Evolutionary conservation across 2,113 vertebrate genomes (phyloP).

Genomic region (Rafetus swinhoei): DNA sequence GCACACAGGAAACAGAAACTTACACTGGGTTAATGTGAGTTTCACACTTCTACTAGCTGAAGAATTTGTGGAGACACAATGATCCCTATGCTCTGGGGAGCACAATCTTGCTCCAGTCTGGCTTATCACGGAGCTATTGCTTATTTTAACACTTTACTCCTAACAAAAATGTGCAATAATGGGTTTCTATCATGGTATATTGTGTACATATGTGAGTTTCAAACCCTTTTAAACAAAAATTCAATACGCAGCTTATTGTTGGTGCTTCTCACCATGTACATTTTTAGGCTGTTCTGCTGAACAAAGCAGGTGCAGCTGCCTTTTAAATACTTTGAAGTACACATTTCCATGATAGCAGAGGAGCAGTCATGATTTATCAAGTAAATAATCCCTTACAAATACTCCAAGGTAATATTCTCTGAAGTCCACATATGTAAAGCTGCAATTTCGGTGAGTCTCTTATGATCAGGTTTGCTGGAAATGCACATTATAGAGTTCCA

Average conservation of each 20-base stretch:
- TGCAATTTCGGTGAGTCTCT: not conserved
- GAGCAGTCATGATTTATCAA: not conserved
- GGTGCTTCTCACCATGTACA: not conserved
- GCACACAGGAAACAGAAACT: not conserved
- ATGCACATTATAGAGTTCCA: not conserved
- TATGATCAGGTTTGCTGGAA: not conserved
- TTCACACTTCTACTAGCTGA: not conserved
- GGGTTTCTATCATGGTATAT: not conserved
- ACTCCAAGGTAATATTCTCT: not conserved
- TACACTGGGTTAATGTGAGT: not conserved
- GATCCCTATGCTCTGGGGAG: not conserved
- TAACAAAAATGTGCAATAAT: not conserved
- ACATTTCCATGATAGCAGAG: not conserved
- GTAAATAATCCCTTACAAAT: not conserved
- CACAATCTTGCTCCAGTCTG: not conserved
- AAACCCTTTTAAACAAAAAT: not conserved
- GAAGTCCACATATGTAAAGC: not conserved
- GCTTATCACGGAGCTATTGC: not conserved
- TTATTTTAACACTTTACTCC: not conserved
- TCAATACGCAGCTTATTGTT: not conserved
- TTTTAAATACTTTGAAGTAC: not conserved
- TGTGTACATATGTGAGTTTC: not conserved
- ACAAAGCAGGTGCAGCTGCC: not conserved
- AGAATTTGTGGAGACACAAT: not conserved
- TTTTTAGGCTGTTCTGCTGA: not conserved